Conservation (phyloP, 2,888 invertebrate species). For the Carabus problematicus region DNA sequence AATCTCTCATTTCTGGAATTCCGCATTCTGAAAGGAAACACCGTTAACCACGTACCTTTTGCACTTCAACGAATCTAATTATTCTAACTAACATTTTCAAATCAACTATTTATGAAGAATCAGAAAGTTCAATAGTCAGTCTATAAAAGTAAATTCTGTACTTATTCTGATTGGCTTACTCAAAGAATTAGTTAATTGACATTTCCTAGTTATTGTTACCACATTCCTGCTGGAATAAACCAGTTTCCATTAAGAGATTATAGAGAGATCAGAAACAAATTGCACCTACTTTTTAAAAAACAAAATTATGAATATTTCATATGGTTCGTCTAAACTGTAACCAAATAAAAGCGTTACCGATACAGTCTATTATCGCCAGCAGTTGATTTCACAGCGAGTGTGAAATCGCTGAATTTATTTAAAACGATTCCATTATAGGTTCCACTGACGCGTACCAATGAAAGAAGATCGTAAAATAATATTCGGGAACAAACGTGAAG, state of each 20-base stretch:
- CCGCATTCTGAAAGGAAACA: no score
- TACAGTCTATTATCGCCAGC: conserved; percentile 8
- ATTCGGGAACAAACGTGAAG: conserved; percentile 25
- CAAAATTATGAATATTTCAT: background rate
- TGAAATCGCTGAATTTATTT: conserved; percentile 37
- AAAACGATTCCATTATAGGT: conserved; percentile 2
- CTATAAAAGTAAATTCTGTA: conserved; percentile 7
- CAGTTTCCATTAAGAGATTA: background rate
- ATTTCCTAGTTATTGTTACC: background rate
- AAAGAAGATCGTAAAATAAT: conserved; percentile 40
- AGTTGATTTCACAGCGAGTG: background rate
- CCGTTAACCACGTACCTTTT: background rate
- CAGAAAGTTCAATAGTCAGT: background rate
- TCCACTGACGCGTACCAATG: conserved; percentile 16
- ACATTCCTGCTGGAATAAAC: background rate
- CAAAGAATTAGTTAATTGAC: conserved; percentile 18
- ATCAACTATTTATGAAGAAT: no score
- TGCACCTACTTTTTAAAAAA: background rate
- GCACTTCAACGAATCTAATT: conserved; percentile 5
- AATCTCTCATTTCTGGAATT: no score
- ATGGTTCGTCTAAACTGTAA: background rate
- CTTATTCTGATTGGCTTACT: background rate
- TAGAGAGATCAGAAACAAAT: background rate
- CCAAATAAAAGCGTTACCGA: background rate
- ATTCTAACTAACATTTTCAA: no score